Evolutionary conservation across 2,888 invertebrate species (phyloP), one percentile per base, ranked within the genome.

Genomic region (Dendrolimus pini): DNA sequence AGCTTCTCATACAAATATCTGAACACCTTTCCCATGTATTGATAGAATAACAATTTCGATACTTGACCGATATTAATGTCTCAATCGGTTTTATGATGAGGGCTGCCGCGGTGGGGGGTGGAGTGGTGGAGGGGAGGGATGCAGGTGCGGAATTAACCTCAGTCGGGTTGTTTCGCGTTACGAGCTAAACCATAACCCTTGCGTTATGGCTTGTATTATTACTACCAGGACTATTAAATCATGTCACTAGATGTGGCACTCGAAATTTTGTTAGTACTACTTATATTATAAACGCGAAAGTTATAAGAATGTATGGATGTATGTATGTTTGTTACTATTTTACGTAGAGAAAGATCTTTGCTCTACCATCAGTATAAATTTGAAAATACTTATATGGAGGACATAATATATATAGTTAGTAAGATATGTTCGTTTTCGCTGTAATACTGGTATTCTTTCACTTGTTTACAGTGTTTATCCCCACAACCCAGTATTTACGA

Each of bases 91-190:
- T 47, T 47, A 47, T 47, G 47, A 47, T 47, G 47, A 47, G 12
- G 9, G 60, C 62, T 55, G 59, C 59, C 61, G 61, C 61, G 60
- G 62, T 56, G 64, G 47, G 30, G 47, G 7, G 47, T 47, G 47
- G 47, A 47, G 12, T 9, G 47, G 47, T 9, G 47, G 47, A 47
- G 84, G 75, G 85, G 86, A 85, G 85, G 47, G 47, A 47, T 84
- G 75, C 86, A 86, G 86, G 85, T 86, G 85, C 73, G 71, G 81
- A 79, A 84, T 87, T 83, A 85, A 84, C 83, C 82, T 76, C 79
- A 72, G 77, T 65, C 74, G 75, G 76, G 76, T 74, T 77, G 81
- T 78, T 78, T 69, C 77, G 69, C 77, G 83, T 86, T 84, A 85
- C 81, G 77, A 76, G 75, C 76, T 72, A 69, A 74, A 71, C 79